Evolutionary conservation across 2,888 invertebrate genomes (phyloP), one percentile per base, ranked within the genome.

Genomic region (Amorpha juglandis): DNA sequence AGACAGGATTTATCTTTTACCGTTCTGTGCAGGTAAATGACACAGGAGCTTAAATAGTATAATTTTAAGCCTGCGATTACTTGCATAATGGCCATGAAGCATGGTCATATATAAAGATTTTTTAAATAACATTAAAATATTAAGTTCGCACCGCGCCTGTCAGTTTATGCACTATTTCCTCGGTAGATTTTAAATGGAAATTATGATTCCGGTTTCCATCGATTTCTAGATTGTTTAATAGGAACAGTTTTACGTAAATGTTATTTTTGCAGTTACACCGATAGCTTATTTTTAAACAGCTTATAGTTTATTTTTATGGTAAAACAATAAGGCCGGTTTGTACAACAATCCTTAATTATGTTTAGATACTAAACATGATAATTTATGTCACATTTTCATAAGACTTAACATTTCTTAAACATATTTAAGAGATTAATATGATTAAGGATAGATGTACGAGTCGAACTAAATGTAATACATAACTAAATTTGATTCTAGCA

Each of bases 1-100:
- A 48, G 62, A 55, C 48, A 7, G 51, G 16, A 51, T 63, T 63
- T 63, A 48, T 63, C n/a, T 63, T 63, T 48, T 63, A 63, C 58
- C 58, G 58, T 58, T 58, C 16, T 33, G 53, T 19, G 19, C 38
- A 58, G 58, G 55, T 55, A 55, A 47, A 55, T 38, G 55, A 38
- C 38, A 16, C 16, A 35, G 16, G n/a, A 16, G 35, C 14, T 33
- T 33, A 16, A 38, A 55, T 16, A 16, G 3, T 55, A 27, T 16
- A 50, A 35, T 38, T 55, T 55, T 11, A 38, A 16, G 16, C 16
- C 38, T 55, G 48, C 48, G 55, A 38, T 38, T 55, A 38, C 55
- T 55, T 33, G 52, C 14, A 48, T 48, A n/a, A 48, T n/a, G 14
- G 27, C n/a, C 7, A 6, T 27, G 12, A 4, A 6, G n/a, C 27